phyloP scores from a whole-genome alignment of 2,113 vertebrate genomes.

The Nestor notabilis region DNA sequence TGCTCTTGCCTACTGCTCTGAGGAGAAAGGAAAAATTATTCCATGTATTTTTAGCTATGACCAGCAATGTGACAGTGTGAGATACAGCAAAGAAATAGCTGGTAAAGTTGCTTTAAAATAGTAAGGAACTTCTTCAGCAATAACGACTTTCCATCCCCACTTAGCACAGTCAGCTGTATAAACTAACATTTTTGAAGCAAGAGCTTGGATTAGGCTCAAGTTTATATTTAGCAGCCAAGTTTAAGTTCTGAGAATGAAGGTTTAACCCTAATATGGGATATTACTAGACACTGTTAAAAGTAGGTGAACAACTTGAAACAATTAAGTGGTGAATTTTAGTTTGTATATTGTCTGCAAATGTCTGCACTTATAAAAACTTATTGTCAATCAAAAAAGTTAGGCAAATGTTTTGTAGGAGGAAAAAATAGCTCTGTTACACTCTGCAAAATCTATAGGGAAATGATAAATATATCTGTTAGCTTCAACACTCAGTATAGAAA shows the following conservation, averaged over 20 bases:
- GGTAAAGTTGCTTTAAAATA: slow-evolving; percentile 41
- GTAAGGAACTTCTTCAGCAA: slow-evolving; percentile 14
- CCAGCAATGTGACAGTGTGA: not conserved
- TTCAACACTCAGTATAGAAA: not conserved
- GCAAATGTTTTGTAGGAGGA: not conserved
- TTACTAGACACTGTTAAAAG: not conserved
- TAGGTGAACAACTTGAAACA: not conserved
- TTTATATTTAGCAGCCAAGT: slow-evolving; percentile 46
- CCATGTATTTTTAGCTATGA: not conserved
- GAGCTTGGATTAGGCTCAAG: slow-evolving; percentile 28
- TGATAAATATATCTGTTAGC: not conserved
- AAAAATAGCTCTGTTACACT: not conserved
- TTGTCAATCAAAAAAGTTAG: not conserved
- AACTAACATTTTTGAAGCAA: slow-evolving; percentile 47
- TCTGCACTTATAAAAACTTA: not conserved
- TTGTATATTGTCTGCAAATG: not conserved
- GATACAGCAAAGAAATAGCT: not conserved
- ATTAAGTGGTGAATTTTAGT: not conserved
- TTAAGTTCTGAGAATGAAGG: not conserved
- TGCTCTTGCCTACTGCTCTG: not conserved
- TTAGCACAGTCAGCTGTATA: slow-evolving; percentile 40
- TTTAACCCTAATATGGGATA: slow-evolving; percentile 33
- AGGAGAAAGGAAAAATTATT: not conserved
- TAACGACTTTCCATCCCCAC: slow-evolving; percentile 30
- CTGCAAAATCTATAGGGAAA: not conserved